Base-by-base conservation (phyloP, 2,888 invertebrate species). In the Volucella inanis region DNA sequence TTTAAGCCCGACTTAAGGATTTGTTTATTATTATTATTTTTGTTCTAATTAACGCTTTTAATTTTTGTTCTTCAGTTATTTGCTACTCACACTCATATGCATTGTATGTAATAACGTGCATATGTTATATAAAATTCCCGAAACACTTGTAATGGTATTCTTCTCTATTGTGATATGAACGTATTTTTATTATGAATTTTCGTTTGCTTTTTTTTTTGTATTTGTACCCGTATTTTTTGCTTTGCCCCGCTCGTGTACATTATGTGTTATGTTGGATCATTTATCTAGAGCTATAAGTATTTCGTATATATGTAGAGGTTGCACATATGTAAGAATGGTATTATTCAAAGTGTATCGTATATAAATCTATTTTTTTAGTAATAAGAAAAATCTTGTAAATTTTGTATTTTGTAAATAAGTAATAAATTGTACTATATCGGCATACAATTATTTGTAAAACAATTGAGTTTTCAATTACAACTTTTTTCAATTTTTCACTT, bases 141-240 rank as follows among this genome's bases (percentile, higher is more conserved):
- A 76, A 84, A 84, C 61, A 84, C 76, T 76, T 81, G 61, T 72
- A 52, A 86, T 82, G 72, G 82, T 86, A 86, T 86, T 86, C 86
- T 82, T 86, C 86, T 82, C 80, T 86, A 82, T 82, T 86, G 90
- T 90, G 90, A 90, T 90, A 90, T 90, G 90, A 88, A 89, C 89
- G 81, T 87, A 82, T 83, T 31, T 78, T 82, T 65, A 52, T 41
- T 38, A 49, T 61, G 38, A 50, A 11, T 72, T 52, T 50, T 49
- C 14, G 55, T 75, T 74, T 62, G 64, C 62, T 6, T 54, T 49
- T 43, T 15, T 65, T 45, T 54, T 54, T 88, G 87, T 87, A 87
- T 78, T 82, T 74, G 38, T 88, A 87, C 31, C 6, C 31, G 31
- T 79, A 72, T 79, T 67, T 81, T 65, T 77, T 74, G 57, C 45